Evolutionary conservation across 2,113 vertebrate genomes (phyloP), one percentile per base, ranked within the genome.

Genomic region (human): DNA sequence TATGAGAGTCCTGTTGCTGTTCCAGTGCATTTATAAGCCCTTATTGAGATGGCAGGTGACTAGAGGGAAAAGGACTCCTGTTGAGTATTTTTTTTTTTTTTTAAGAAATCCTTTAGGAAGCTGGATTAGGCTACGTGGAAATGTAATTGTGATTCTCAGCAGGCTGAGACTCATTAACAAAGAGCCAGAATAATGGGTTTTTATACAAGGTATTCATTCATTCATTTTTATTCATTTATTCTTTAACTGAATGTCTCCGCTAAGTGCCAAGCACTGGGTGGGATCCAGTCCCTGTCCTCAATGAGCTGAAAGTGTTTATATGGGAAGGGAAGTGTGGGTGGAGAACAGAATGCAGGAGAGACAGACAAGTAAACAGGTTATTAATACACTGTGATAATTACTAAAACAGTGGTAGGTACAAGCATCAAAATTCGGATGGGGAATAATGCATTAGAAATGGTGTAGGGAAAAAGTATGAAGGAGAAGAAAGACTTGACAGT

Each of bases 161-260:
- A 97, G 93, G 38, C 87, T 90, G 78, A 96, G 61, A 95, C 32
- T 76, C 70, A 45, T 40, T 75, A 90, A 89, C 59, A 97, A 76
- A 97, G 66, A 89, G 55, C 18, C 83, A 95, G 52, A 94, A 90
- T 93, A 96, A 88, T 90, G 78, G 66, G 76, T 61, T 97, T 94
- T 96, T 90, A 87, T 73, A 79, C 35, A 94, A 96, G 38, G 43
- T 84, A 80, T 76, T 86, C 38, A 92, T 93, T 83, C 85, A 40
- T 90, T 97, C 82, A 88, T 80, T 96, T 97, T 95, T 96, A 92
- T 94, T 96, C 87, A 97, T 78, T 89, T 88, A 81, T 92, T 95
- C 50, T 70, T 96, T 96, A 92, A 73, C 80, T 66, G 55, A 76
- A 32, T 83, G 23, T 72, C 43, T 64, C 78, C 91, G 32, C n/a